Evolutionary conservation across 2,888 invertebrate species (phyloP).

Genomic region (Thysanoteuthis rhombus): DNA sequence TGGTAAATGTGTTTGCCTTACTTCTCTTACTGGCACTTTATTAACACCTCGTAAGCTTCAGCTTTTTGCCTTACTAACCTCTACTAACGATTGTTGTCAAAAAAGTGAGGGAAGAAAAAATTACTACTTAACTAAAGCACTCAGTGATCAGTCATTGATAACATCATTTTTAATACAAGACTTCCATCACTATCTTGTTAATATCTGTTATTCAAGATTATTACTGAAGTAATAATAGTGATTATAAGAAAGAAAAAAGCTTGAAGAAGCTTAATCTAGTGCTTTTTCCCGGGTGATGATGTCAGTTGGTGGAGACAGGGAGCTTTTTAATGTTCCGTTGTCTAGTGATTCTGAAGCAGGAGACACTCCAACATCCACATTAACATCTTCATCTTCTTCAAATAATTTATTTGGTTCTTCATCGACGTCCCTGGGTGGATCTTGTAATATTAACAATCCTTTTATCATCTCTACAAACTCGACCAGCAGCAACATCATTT

Average conservation of each 20-base stretch:
- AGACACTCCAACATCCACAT: neutral
- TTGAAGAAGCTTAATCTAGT: neutral
- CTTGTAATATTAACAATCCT: neutral
- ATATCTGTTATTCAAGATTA: neutral
- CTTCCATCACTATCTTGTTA: neutral
- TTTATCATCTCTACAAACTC: too few species aligned
- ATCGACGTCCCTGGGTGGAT: neutral
- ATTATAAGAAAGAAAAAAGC: neutral
- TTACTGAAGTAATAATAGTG: neutral
- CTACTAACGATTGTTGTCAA: neutral
- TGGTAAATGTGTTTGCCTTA: neutral
- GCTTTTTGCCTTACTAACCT: neutral
- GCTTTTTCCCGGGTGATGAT: neutral
- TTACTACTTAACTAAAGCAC: too few species aligned
- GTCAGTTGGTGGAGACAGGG: neutral
- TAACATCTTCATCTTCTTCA: neutral
- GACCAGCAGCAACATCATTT: neutral
- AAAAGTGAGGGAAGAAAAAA: neutral
- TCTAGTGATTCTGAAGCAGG: constrained; percentile 61
- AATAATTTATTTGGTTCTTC: neutral
- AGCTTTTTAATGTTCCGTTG: constrained; percentile 46
- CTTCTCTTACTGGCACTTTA: neutral
- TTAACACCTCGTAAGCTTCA: neutral
- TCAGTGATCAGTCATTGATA: too few species aligned
- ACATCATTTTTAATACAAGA: neutral